A percentile compares a stretch with the other conserved stretches of the same genome.
phyloP scores from a whole-genome alignment of 1,140 invertebrate genomes.

The Magallana ariakensis region DNA sequence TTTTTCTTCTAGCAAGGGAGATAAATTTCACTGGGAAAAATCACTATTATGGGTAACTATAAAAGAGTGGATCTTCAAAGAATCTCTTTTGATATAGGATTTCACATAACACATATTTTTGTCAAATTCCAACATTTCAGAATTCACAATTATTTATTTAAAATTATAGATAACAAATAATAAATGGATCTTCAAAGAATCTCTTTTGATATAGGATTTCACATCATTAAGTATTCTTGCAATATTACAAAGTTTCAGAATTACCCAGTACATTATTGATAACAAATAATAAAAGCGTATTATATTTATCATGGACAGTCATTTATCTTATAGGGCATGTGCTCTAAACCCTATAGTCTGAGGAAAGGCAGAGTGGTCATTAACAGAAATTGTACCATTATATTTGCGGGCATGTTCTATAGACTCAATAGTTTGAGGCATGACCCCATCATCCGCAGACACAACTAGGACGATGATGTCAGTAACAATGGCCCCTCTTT shows the following conservation, averaged over 20 bases:
- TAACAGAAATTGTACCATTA: neutral
- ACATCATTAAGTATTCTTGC: neutral
- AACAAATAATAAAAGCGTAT: neutral
- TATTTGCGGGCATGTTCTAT: constrained; percentile 80
- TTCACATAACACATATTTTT: neutral
- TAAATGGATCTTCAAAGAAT: neutral
- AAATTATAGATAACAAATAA: neutral
- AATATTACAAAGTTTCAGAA: neutral
- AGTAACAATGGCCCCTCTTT: constrained; percentile 93
- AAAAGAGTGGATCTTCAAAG: neutral
- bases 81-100: neutral
- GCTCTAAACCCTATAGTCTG: too few species aligned
- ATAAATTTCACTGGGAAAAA: too few species aligned
- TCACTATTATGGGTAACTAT: neutral
- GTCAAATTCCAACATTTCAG: neutral
- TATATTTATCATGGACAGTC: too few species aligned
- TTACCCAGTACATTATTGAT: neutral
- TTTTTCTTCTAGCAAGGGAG: too few species aligned
- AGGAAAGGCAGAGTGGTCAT: too few species aligned
- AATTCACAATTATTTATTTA: too few species aligned
- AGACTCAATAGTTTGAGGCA: constrained; percentile 94
- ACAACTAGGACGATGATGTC: constrained; percentile 98
- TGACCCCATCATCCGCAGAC: constrained; percentile 99
- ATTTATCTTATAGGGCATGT: too few species aligned
- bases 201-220: neutral